These are phyloP conservation scores for Papilio gigon DNA, from an alignment of 2,888 invertebrate genomes.

Conservation along the genomic window DNA sequence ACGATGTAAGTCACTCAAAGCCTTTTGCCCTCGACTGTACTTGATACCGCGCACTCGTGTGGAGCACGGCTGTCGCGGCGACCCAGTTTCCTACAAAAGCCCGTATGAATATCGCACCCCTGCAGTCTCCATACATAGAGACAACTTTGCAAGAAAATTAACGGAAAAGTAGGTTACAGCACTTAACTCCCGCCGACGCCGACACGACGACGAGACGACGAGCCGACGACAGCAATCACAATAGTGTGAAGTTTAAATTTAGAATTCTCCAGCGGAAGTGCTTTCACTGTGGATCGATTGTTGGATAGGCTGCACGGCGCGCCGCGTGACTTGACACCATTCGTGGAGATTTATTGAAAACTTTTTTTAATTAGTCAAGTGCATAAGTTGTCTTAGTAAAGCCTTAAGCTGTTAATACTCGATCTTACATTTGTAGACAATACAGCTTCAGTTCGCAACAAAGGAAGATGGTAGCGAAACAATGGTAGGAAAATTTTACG, in stretches of 20 bases:
- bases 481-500: too few relatives aligned
- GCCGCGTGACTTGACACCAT: slow-evolving; percentile 28
- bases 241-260: slow-evolving; percentile 40
- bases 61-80: slow-evolving; percentile 42
- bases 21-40: slow-evolving; percentile 36
- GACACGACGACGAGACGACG: slow-evolving; percentile 16
- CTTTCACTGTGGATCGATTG: slow-evolving; percentile 35
- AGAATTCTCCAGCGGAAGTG: slow-evolving; percentile 33
- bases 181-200: slow-evolving; percentile 34
- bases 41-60: slow-evolving; percentile 40
- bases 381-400: background rate
- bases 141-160: slow-evolving; percentile 41
- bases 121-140: slow-evolving; percentile 39
- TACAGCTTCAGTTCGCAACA: too few relatives aligned
- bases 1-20: slow-evolving; percentile 35
- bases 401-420: too few relatives aligned
- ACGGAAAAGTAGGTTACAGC: slow-evolving; percentile 41
- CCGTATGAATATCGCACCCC: slow-evolving; percentile 41
- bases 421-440: background rate
- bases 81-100: slow-evolving; percentile 44
- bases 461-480: too few relatives aligned
- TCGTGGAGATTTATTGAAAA: slow-evolving; percentile 7
- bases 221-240: slow-evolving; percentile 41
- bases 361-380: background rate
- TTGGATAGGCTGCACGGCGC: slow-evolving; percentile 7